These are phyloP conservation scores for Drosophila setosimentum DNA, from an alignment of 2,888 invertebrate genomes.

Conservation along the genomic window DNA sequence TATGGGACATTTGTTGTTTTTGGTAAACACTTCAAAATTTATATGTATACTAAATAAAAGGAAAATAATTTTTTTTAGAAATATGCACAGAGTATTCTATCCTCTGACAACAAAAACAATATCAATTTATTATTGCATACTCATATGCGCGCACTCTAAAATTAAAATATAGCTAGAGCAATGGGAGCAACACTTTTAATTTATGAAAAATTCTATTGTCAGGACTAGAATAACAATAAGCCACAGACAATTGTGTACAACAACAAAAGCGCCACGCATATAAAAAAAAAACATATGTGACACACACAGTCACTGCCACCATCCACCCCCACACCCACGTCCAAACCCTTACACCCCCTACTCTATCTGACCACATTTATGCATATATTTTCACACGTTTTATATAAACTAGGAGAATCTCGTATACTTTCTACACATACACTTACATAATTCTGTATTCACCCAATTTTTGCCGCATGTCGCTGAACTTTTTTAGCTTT, in stretches of 20 bases:
- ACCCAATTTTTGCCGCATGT: conserved; percentile 71
- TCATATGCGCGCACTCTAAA: conserved; percentile 35
- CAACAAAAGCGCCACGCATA: conserved; percentile 50
- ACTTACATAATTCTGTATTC: conserved; percentile 52
- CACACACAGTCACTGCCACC: conserved; percentile 4
- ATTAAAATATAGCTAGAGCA: conserved; percentile 51
- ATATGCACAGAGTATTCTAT: background rate
- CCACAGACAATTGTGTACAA: conserved; percentile 52
- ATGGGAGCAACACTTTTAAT: conserved; percentile 64
- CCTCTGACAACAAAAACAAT: conserved; percentile 15
- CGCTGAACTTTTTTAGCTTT: conserved; percentile 69
- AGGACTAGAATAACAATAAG: conserved; percentile 73
- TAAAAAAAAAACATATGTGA: conserved; percentile 61
- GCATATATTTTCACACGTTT: conserved; percentile 60
- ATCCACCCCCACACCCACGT: background rate
- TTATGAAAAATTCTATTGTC: conserved; percentile 79
- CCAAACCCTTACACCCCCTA: background rate
- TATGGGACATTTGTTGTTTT: conserved; percentile 53
- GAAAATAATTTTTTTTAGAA: background rate
- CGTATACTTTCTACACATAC: conserved; percentile 30
- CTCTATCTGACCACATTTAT: conserved; percentile 32
- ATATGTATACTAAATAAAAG: background rate
- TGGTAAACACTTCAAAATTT: conserved; percentile 31
- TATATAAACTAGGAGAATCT: conserved; percentile 30
- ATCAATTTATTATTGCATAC: conserved; percentile 72